Percentiles rank a stretch among this genome's conserved stretches.
phyloP scores from a whole-genome alignment of 2,113 vertebrate species.

The Vireo altiloquus region DNA sequence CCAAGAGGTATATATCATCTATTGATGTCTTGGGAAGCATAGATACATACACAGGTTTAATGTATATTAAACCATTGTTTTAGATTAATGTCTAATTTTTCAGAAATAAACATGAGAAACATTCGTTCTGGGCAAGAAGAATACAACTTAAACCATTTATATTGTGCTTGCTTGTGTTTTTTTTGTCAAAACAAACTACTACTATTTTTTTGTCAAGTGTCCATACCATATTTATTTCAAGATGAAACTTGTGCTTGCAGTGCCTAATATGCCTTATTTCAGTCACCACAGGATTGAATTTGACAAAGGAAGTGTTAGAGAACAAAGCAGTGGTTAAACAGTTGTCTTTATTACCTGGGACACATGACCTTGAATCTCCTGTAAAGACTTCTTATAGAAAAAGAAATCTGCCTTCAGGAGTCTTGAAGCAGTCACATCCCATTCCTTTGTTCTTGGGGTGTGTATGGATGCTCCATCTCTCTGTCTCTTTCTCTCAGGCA shows the following conservation, averaged over 20 bases:
- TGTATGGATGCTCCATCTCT: neutral
- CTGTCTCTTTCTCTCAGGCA: neutral
- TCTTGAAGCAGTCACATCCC: slow-evolving; percentile 11
- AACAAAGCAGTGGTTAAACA: slow-evolving; percentile 10
- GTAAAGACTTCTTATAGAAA: neutral
- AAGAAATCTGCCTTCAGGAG: slow-evolving; percentile 33
- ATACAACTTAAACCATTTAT: neutral
- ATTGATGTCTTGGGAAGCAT: too few relatives aligned
- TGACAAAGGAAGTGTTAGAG: neutral
- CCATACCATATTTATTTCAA: neutral
- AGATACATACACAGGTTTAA: neutral
- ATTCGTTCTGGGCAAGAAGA: neutral
- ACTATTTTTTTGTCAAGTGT: neutral
- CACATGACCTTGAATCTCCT: slow-evolving; percentile 38
- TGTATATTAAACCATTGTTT: neutral
- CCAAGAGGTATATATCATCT: too few relatives aligned
- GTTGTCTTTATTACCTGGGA: slow-evolving; percentile 24
- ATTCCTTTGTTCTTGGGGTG: neutral
- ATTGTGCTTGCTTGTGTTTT: neutral
- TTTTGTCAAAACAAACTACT: neutral
- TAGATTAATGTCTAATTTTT: neutral
- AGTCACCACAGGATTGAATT: neutral
- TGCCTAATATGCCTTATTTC: neutral
- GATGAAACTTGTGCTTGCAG: neutral
- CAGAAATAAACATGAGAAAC: neutral